phyloP scores from a whole-genome alignment of 1,140 invertebrate species.

The Drosophila sp. region DNA sequence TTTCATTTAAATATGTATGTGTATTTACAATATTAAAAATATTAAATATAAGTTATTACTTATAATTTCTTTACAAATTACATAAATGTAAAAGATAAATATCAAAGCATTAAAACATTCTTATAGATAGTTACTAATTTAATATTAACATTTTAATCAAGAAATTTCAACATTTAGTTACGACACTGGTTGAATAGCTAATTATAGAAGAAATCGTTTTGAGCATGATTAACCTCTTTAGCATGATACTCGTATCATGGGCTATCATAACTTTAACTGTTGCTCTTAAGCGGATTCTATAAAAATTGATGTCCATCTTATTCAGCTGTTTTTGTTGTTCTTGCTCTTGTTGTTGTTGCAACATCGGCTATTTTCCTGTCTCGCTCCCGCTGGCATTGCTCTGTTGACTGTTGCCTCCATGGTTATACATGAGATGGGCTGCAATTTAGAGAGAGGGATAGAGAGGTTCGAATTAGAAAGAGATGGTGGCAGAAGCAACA shows the following conservation, averaged over 20 bases:
- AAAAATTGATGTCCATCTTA: background rate
- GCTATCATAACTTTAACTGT: too few species aligned
- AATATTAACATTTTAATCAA: constrained; percentile 8
- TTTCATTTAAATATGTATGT: constrained; percentile 6
- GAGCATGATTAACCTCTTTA: too few species aligned
- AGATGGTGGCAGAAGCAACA: background rate
- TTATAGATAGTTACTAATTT: constrained; percentile 3
- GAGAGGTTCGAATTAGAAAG: constrained; percentile 1
- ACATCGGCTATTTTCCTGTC: constrained; percentile 61
- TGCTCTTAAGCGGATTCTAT: too few species aligned
- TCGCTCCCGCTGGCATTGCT: constrained; percentile 62
- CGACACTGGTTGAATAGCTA: background rate
- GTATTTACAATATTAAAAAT: constrained; percentile 15
- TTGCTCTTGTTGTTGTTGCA: constrained; percentile 15
- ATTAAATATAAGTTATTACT: background rate
- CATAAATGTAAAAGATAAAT: constrained; percentile 10
- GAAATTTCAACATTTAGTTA: constrained; percentile 2
- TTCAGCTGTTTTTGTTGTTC: background rate
- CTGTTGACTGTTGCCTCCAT: constrained; percentile 60
- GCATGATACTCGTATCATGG: too few species aligned
- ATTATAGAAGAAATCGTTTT: too few species aligned
- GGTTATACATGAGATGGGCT: constrained; percentile 77
- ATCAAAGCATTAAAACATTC: background rate
- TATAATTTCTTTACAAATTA: constrained; percentile 12
- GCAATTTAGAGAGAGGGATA: constrained; percentile 13